Evolutionary conservation across 2,113 vertebrate species (phyloP), one percentile per base, ranked within the genome.

Genomic region (Tricholaema leucomelas): DNA sequence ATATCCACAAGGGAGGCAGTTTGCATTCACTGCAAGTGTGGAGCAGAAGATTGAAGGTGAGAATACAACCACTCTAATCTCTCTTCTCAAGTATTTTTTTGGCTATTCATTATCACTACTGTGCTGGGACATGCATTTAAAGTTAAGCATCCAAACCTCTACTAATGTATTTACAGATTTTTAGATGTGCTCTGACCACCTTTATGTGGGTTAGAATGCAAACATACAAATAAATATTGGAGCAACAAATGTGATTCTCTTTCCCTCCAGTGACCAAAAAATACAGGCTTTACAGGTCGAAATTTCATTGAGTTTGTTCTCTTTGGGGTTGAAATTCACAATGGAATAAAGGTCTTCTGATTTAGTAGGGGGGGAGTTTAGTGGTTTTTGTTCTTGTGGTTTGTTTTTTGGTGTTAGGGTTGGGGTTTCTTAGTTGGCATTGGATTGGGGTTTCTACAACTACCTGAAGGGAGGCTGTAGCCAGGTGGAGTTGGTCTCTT

Each of bases 11-110:
- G 36, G 19, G 15, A 81, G 28, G 38, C 9, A 84, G 50, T 56
- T 79, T 70, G n/a, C 36, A 46, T 55, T 75, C 77, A 50, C n/a
- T 69, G 38, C 74, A 92, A 61, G 65, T 58, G 42, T 86, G 71
- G 91, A 94, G 83, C 40, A 90, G 44, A 54, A 90, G 73, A 94
- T 16, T 66, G 69, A 91, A 86, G 42, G 71, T 54, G 83, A 93
- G 79, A 87, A 89, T 27, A 42, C 55, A 88, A 93, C 69, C 50
- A 88, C 76, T 54, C 28, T 92, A 88, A 92, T 84, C 70, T 27
- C 58, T 31, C 13, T 44, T 84, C 70, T 86, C 31, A 84, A 64
- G 63, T 58, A 72, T 25, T 60, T 87, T 55, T 84, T 44, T 44
- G 15, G 23, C 42, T 86, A 6, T 16, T 38, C 33, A 44, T 24